Percentiles rank a stretch among this genome's conserved stretches.
Evolutionary conservation across 2,113 vertebrate species (phyloP).

Genomic region (Saccopteryx bilineata): DNA sequence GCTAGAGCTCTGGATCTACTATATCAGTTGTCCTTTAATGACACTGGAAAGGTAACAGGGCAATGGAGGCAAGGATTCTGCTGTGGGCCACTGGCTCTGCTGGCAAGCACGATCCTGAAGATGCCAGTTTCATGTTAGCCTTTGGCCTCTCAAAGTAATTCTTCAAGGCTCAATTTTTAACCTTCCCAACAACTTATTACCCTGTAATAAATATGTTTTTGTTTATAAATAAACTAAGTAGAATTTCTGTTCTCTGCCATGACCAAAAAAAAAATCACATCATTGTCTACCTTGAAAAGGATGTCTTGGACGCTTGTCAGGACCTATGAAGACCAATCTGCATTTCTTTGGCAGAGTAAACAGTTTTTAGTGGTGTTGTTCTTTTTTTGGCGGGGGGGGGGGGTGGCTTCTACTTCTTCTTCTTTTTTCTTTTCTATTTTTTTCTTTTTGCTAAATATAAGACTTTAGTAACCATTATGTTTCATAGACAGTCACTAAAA

Average conservation of each 20-base stretch:
- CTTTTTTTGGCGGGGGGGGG: background rate
- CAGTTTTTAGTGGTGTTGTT: background rate
- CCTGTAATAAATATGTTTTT: background rate
- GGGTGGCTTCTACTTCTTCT: too few relatives aligned
- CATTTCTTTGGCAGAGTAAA: background rate
- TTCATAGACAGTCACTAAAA: slow-evolving; percentile 28
- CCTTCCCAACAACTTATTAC: background rate
- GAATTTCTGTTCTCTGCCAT: background rate
- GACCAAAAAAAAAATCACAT: background rate
- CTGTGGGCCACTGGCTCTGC: background rate
- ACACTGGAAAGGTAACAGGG: background rate
- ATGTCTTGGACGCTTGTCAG: background rate
- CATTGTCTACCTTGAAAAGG: background rate
- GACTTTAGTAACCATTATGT: slow-evolving; percentile 11
- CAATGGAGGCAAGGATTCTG: background rate
- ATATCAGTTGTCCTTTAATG: background rate
- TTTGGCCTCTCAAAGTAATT: background rate
- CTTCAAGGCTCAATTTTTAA: background rate
- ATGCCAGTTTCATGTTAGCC: background rate
- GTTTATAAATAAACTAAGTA: background rate
- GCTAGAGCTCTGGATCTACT: background rate
- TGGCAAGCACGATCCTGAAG: background rate
- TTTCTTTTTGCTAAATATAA: slow-evolving; percentile 55
- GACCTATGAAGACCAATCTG: background rate
- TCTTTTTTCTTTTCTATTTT: background rate